These are phyloP conservation scores for Ophioninae sp. DNA, from an alignment of 2,888 invertebrate genomes.

Conservation along the genomic window DNA sequence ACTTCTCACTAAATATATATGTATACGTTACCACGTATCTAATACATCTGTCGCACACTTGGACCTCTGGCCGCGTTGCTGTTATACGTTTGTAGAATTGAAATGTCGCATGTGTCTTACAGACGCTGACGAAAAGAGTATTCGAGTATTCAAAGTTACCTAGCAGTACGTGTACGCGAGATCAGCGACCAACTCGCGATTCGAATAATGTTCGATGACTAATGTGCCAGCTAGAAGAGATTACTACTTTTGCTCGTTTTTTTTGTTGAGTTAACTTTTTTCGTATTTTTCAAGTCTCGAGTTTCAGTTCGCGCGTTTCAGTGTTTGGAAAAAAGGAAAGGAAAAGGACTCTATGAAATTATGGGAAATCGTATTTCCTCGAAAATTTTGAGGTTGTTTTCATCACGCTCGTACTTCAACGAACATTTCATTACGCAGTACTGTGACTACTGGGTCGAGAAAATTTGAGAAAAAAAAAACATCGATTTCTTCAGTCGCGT, in stretches of 20 bases:
- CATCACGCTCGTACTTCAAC: too few species aligned
- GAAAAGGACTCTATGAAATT: neutral
- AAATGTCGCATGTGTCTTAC: slow-evolving; percentile 58
- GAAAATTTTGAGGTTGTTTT: too few species aligned
- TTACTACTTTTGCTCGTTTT: slow-evolving; percentile 35
- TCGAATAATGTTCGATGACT: slow-evolving; percentile 21
- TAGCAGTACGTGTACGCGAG: neutral
- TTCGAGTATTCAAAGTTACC: neutral
- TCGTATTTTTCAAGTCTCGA: too few species aligned
- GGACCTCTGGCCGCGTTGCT: slow-evolving; percentile 30
- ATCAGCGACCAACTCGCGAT: neutral
- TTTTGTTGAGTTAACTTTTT: too few species aligned
- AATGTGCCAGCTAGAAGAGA: slow-evolving; percentile 16
- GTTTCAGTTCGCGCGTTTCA: too few species aligned
- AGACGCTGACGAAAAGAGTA: slow-evolving; percentile 45
- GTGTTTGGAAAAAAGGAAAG: neutral
- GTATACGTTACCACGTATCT: neutral
- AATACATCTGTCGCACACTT: slow-evolving; percentile 62
- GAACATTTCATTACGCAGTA: too few species aligned
- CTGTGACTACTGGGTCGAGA: too few species aligned
- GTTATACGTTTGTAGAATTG: slow-evolving; percentile 25
- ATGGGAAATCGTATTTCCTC: too few species aligned
- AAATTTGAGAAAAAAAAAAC: too few species aligned
- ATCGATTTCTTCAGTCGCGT: too few species aligned
- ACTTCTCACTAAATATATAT: slow-evolving; percentile 26